These are phyloP conservation scores for Drosophila mimica DNA, from an alignment of 2,888 invertebrate genomes.

Conservation along the genomic window DNA sequence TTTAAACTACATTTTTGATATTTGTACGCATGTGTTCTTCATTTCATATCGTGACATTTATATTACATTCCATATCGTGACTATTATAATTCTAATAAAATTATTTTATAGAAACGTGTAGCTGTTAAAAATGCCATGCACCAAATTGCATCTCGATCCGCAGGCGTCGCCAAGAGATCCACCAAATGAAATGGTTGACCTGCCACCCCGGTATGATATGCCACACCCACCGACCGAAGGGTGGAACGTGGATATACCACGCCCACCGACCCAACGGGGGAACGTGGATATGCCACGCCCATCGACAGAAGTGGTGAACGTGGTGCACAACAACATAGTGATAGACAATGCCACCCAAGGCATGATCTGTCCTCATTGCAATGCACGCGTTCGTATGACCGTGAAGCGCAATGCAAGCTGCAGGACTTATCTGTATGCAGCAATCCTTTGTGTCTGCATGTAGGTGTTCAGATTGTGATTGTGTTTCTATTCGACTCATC, in stretches of 20 bases:
- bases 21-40: background rate
- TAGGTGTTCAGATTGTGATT: conserved; percentile 28
- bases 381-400: conserved; percentile 27
- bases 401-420: conserved; percentile 58
- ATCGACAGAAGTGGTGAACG: background rate
- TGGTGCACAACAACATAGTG: conserved; percentile 38
- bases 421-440: conserved; percentile 45
- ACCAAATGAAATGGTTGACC: conserved; percentile 18
- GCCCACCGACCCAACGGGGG: background rate
- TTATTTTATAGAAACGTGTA: background rate
- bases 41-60: background rate
- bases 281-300: background rate
- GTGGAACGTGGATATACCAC: background rate
- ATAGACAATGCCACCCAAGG: conserved; percentile 29
- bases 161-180: conserved; percentile 41
- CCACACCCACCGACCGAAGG: background rate
- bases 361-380: conserved; percentile 55
- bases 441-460: conserved; percentile 51
- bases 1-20: background rate
- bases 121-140: conserved; percentile 39
- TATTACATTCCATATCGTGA: background rate
- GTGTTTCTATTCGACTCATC: background rate
- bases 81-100: too few relatives aligned
- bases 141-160: conserved; percentile 15
- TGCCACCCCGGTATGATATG: background rate